These are phyloP conservation scores for Danio rerio DNA, from an alignment of 2,113 vertebrate genomes.

Conservation along the genomic window DNA sequence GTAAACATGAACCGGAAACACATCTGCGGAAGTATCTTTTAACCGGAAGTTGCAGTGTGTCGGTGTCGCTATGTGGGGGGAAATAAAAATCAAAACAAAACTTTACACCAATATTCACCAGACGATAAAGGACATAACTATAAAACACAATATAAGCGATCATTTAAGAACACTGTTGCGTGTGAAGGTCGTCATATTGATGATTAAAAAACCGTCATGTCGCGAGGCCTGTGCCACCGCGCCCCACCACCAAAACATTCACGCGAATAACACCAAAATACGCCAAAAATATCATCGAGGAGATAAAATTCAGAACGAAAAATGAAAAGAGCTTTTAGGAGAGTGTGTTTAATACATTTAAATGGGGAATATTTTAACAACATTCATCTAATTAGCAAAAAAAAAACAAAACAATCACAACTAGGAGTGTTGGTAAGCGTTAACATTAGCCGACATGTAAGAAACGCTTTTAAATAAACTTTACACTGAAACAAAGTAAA, in stretches of 20 bases:
- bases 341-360: no score
- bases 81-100: background rate
- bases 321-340: no score
- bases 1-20: conserved; percentile 50
- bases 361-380: no score
- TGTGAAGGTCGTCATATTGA: background rate
- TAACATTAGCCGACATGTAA: background rate
- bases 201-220: background rate
- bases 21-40: conserved; percentile 55
- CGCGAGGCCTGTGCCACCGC: conserved; percentile 29
- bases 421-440: background rate
- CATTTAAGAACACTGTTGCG: background rate
- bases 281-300: background rate
- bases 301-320: no score
- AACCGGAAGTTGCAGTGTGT: conserved; percentile 50
- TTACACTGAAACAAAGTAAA: background rate
- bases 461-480: background rate
- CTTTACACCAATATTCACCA: background rate
- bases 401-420: no score
- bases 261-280: background rate
- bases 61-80: conserved; percentile 6
- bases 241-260: conserved; percentile 31
- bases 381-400: no score
- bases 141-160: background rate
- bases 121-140: background rate